Evolutionary conservation across 2,113 vertebrate species (phyloP), one percentile per base, ranked within the genome.

Genomic region (Poeciliopsis prolifica): DNA sequence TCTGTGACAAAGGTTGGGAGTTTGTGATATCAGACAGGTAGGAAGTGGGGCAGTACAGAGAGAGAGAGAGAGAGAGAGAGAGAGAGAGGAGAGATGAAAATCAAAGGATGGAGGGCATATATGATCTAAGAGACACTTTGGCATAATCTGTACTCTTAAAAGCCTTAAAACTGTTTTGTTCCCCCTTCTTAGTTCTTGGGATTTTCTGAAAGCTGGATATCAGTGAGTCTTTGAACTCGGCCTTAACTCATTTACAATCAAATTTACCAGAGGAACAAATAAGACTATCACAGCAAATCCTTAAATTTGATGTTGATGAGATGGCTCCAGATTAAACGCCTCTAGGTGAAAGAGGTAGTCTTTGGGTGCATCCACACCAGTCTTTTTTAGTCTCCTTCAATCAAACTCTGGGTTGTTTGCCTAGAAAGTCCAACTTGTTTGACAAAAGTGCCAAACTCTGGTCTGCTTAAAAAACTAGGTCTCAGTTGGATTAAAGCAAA

Each of bases 331-430:
- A 70, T 40, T 35, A 35, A 71, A 81, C 5, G 0, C 8, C 37
- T 78, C 70, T 70, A 76, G 83, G 70, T 67, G 42, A 26, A 4
- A 2, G 54, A 65, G 63, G 30, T 30, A 78, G 33, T 33, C 33
- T 33, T 33, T 7, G 33, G 30, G 0, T 30, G 30, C 30, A 33
- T 33, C 7, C 33, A 33, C 33, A 33, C 33, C 33, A 28, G 28
- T 28, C 28, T 28, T 33, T 0, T 7, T 33, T 33, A 33, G 6
- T 33, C 33, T 33, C 6, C 6, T 33, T 33, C 7, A 33, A 7
- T 33, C 33, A 33, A 33, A 33, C 33, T 33, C 6, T 33, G 7
- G 33, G 6, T 33, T 33, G 31, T 33, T 33, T 33, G 33, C 33
- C 33, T 33, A 8, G 33, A 33, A 33, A 8, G 33, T 33, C 33